Percentiles rank a stretch among this genome's conserved stretches.
These are phyloP conservation scores for Amphimallon solstitiale DNA, from an alignment of 2,888 invertebrate genomes.

Conservation along the genomic window DNA sequence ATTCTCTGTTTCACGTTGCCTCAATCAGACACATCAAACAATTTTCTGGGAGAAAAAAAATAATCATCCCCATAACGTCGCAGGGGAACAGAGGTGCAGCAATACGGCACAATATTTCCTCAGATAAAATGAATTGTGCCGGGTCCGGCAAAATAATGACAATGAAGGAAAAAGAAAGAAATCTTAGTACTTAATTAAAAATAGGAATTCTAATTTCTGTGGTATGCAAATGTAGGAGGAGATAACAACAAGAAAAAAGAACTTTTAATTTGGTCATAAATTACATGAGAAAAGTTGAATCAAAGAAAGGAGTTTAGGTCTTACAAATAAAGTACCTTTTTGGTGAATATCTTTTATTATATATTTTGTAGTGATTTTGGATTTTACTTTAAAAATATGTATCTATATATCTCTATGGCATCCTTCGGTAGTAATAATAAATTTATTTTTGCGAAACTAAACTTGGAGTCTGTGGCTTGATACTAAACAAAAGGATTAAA, in stretches of 20 bases:
- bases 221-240: conserved; percentile 14
- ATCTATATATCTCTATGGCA: too few relatives aligned
- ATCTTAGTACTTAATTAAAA: conserved; percentile 20
- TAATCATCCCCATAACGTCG: conserved; percentile 23
- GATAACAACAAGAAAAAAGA: background rate
- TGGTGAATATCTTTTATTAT: too few relatives aligned
- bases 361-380: too few relatives aligned
- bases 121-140: background rate
- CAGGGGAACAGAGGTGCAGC: background rate
- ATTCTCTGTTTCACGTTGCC: conserved; percentile 20
- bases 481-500: too few relatives aligned
- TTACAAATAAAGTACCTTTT: background rate
- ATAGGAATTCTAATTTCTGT: conserved; percentile 18
- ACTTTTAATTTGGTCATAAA: conserved; percentile 21
- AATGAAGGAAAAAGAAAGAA: background rate
- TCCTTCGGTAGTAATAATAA: too few relatives aligned
- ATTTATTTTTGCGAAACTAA: too few relatives aligned
- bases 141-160: background rate
- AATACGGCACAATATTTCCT: conserved; percentile 1
- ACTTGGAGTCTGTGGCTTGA: too few relatives aligned
- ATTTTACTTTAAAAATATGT: too few relatives aligned
- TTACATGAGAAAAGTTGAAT: background rate
- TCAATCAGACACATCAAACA: conserved; percentile 25
- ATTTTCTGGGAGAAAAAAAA: conserved; percentile 20
- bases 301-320: background rate